Percentiles rank a stretch among this genome's conserved stretches.
These are phyloP conservation scores for Phoebastria nigripes DNA, from an alignment of 2,797 vertebrate species.

Conservation along the genomic window DNA sequence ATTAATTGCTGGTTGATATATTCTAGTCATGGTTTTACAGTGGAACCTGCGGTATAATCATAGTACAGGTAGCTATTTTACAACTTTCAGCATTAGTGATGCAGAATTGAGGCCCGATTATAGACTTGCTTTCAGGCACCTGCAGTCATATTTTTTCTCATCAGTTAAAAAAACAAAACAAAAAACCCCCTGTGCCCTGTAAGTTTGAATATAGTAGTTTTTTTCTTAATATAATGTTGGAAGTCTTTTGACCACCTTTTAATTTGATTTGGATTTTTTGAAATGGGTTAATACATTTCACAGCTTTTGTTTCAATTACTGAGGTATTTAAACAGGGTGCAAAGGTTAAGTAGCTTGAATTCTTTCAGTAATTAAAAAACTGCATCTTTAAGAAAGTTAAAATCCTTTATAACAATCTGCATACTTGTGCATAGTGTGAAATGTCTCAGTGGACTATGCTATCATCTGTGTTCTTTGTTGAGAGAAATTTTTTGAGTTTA, in stretches of 20 bases:
- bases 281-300: background rate
- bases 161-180: background rate
- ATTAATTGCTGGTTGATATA: background rate
- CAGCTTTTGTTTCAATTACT: background rate
- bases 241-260: background rate
- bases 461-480: background rate
- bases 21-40: background rate
- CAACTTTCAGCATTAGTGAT: background rate
- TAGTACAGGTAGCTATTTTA: background rate
- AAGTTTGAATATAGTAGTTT: background rate
- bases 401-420: background rate
- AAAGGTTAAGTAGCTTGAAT: background rate
- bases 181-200: background rate
- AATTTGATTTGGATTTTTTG: background rate
- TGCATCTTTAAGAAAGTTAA: background rate
- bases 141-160: background rate
- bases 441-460: background rate
- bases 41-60: background rate
- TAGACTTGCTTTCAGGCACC: background rate
- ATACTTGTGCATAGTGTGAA: background rate
- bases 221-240: background rate
- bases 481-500: background rate
- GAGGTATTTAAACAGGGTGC: background rate
- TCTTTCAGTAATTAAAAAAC: background rate
- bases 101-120: background rate